Base-by-base conservation (phyloP, 2,888 invertebrate species). In the Trichopoda pennipes region DNA sequence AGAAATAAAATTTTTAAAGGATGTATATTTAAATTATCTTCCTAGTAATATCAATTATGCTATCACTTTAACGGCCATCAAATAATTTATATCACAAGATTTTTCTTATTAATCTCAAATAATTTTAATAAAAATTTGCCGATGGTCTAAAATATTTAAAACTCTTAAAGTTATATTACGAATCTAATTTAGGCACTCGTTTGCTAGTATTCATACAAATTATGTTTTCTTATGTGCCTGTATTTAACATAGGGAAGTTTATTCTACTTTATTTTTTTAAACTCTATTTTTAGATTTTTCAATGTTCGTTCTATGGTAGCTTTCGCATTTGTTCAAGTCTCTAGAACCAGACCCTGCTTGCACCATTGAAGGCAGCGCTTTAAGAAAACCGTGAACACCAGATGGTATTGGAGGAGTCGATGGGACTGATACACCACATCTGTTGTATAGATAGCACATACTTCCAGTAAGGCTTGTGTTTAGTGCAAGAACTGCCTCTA, bases 371-470 rank as follows among this genome's bases (percentile, higher is more conserved):
- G 91, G 91, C 7, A 91, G 84, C 8, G 91, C 91, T 80, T 90
- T 90, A 12, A 91, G 85, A 80, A 91, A 91, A 0, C 91, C 91
- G 86, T 91, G 86, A n/a, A 87, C 42, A 12, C 91, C 91, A 21
- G 89, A 90, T 68, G 91, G 91, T 85, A 91, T 91, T 16, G 91
- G 91, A 8, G 91, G 91, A 3, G 91, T 89, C 23, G 86, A 55
- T 55, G 91, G 90, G 19, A 89, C 88, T 44, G 89, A 88, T 21
- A 87, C 69, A 19, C 90, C 89, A 85, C 90, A 90, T 38, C 90
- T 89, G 84, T 90, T 91, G 80, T 91, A 90, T 17, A 91, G 83
- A 84, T 89, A 91, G 42, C 91, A 88, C 90, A 91, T 90, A 16
- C 87, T 85, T 55, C 91, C 90, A 38, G 91, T 91, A 0, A 90